Base-by-base conservation (phyloP, 2,888 invertebrate genomes). In the Ptychoptera albimana region DNA sequence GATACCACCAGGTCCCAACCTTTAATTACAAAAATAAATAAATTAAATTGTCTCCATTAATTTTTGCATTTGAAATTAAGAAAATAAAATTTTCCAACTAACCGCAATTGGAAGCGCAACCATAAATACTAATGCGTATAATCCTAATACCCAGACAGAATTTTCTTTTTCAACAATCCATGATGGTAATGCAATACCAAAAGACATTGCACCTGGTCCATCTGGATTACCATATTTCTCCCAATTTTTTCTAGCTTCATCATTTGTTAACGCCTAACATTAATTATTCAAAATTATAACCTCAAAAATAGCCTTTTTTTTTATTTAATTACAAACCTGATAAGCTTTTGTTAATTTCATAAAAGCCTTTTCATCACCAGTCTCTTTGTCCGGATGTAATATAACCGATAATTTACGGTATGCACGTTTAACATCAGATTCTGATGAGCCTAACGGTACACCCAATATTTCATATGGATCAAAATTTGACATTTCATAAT, bases 91-190 rank as follows among this genome's bases (percentile, higher is more conserved):
- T 8, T 32, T 29, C 13, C 2, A 31, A 32, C 40, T 40, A 34
- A 42, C 42, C 49, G 80, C 81, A 44, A 82, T 84, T 16, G 89
- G 89, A 60, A 98, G 68, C 37, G 94, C 89, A 45, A 98, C 83
- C 96, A 99, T 98, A 64, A 99, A 98, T 1, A 98, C 86, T 42
- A 97, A 71, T 5, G 86, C 94, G 68, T 96, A 96, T 2, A 93
- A 72, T 4, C 93, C 93, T 41, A 96, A 72, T 7, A 94, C 96
- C 93, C 93, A 96, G 16, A 97, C 81, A 52, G 96, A 96, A 63
- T 99, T 98, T 66, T 98, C 93, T 63, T 97, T 94, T 60, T 97
- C 96, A 9, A 99, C 94, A 63, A 99, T 94, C 98, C 98, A 99
- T 44, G 97, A 96, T 7, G 98, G 98, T 44, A 99, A 65, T 8